phyloP scores from a whole-genome alignment of 2,888 invertebrate species.

The Cepaea hortensis region DNA sequence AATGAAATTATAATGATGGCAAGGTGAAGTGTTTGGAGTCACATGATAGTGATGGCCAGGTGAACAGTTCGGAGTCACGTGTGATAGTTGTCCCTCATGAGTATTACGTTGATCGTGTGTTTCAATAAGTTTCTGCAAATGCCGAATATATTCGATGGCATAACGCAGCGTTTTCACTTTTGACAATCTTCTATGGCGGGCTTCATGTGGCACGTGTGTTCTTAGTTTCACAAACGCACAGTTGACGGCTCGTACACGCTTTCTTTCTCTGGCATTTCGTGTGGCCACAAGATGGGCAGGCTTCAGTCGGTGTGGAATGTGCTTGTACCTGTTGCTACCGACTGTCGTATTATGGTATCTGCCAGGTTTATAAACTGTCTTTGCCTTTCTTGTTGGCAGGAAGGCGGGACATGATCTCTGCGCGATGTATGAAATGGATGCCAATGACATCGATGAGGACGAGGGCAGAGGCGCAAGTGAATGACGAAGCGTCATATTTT shows the following conservation, averaged over 20 bases:
- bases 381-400: background rate
- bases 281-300: slow-evolving; percentile 80
- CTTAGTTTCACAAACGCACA: slow-evolving; percentile 80
- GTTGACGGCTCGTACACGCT: slow-evolving; percentile 83
- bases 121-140: slow-evolving; percentile 78
- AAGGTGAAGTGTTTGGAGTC: background rate
- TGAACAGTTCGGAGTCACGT: background rate
- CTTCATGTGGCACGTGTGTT: slow-evolving; percentile 80
- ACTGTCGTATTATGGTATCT: slow-evolving; percentile 11
- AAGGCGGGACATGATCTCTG: too few species aligned
- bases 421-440: background rate
- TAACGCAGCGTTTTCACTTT: slow-evolving; percentile 82
- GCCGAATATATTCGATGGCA: slow-evolving; percentile 82
- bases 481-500: slow-evolving; percentile 12
- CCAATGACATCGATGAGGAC: background rate
- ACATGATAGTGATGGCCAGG: background rate
- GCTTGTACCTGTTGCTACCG: slow-evolving; percentile 66
- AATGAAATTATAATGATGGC: background rate
- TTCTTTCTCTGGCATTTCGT: slow-evolving; percentile 82
- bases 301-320: slow-evolving; percentile 78
- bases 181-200: slow-evolving; percentile 78
- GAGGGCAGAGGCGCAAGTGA: background rate
- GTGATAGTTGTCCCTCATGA: background rate
- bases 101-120: slow-evolving; percentile 58
- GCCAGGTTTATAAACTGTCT: background rate